A percentile compares a stretch with the other conserved stretches of the same genome.
phyloP scores from a whole-genome alignment of 2,888 invertebrate species.

The Oxystoma pomonae region DNA sequence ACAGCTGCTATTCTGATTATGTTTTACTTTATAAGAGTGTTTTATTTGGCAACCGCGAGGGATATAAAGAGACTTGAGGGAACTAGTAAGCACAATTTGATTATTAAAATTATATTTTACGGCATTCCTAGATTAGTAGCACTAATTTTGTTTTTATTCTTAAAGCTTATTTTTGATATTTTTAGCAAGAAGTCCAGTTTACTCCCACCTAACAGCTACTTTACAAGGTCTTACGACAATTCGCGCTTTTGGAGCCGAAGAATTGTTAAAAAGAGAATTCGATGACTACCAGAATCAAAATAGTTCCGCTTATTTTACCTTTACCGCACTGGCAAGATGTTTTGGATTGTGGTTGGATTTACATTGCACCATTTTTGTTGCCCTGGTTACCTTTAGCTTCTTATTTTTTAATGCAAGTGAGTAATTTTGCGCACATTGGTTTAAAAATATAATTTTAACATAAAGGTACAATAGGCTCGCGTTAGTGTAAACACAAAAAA shows the following conservation, averaged over 20 bases:
- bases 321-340: conserved; percentile 58
- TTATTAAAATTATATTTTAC: no score
- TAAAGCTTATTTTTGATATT: conserved; percentile 10
- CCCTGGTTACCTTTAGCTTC: conserved; percentile 58
- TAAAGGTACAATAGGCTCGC: no score
- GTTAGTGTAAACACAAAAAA: no score
- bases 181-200: conserved; percentile 71
- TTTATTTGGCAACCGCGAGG: conserved; percentile 70
- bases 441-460: no score
- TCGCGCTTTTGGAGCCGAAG: conserved; percentile 62
- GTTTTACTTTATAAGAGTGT: conserved; percentile 62
- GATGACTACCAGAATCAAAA: conserved; percentile 59
- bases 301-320: conserved; percentile 68
- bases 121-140: no score
- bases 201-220: conserved; percentile 67
- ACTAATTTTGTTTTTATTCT: no score
- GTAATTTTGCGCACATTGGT: no score
- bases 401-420: conserved; percentile 43
- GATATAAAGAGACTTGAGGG: conserved; percentile 70
- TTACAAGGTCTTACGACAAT: conserved; percentile 74
- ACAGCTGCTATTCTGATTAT: conserved; percentile 61
- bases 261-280: conserved; percentile 57
- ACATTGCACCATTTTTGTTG: conserved; percentile 59
- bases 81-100: no score
- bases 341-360: conserved; percentile 66